Evolutionary conservation across 2,797 vertebrate genomes (phyloP), one percentile per base, ranked within the genome.

Genomic region (Melanotaenia nigrans): DNA sequence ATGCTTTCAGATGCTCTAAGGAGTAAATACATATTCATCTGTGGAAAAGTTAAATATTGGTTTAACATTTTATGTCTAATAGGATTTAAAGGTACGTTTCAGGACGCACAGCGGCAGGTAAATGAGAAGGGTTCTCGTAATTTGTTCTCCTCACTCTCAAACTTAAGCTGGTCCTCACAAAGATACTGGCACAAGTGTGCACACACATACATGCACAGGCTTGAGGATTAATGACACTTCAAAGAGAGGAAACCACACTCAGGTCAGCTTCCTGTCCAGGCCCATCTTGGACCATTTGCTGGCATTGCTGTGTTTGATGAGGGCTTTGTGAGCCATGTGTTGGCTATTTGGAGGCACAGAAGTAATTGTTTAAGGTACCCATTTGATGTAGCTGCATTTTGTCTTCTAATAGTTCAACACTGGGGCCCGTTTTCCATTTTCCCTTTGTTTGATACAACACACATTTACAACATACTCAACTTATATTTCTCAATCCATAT

Each of bases 251-350:
- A 87, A 73, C 78, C n/a, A 3, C 55, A 33, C 47, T 9, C 56
- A 42, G 76, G 74, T 53, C 78, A 61, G 79, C 61, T 88, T 92
- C 90, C 87, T 89, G 85, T 55, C 71, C 57, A 32, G n/a, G 83
- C 73, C 67, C 67, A 85, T 83, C 65, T 82, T 73, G 77, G 75
- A 84, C 89, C 90, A 92, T 93, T 93, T 92, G 90, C 70, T 83
- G 66, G 76, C 85, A 69, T 82, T 51, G 78, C 78, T 76, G 71
- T 0, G 36, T 67, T 79, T 85, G 87, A 85, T 72, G 85, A 64
- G 22, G 77, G 30, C 65, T 83, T 79, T 59, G 56, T 77, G 66
- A 83, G 81, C 85, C 92, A 90, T 87, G 78, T 88, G 90, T 87
- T 65, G 88, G 58, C 77, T 85, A 80, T 92, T 92, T 90, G 75